Evolutionary conservation across 2,888 invertebrate genomes (phyloP), one percentile per base, ranked within the genome.

Genomic region (Allolobophora icterica): DNA sequence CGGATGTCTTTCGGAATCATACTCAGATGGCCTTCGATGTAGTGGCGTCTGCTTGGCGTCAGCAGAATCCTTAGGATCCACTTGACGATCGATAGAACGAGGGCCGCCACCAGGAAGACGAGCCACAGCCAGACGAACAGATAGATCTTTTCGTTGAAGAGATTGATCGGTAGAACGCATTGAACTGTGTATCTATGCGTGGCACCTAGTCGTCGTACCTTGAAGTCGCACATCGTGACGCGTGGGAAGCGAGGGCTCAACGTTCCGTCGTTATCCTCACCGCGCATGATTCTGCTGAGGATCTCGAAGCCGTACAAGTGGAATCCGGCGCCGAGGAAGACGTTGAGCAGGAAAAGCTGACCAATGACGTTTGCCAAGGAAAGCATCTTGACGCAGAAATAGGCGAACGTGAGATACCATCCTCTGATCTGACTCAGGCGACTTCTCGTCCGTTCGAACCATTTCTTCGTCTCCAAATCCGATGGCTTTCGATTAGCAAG

Each of bases 321-420:
- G 92, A 94, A 95, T 91, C 95, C 94, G 87, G 94, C 94, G 90
- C 96, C 96, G 42, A 96, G 94, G 92, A 96, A 96, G 92, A 95
- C 94, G 93, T 96, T 96, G 89, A 96, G 94, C 91, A 96, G 94
- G 93, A 96, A 95, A 90, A 96, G 94, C 93, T 96, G 96, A n/a
- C 95, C 95, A 34, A 96, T 94, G 89, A 95, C 95, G 93, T 96
- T 96, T 89, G 94, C 93, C 92, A 96, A 94, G 92, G 95, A 95
- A 84, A 96, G 93, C n/a, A 95, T 92, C 93, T 96, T 96, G 92
- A 95, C 94, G 93, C 95, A 94, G 93, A 95, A 94, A 93, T 96
- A 96, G 89, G 96, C 94, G 35, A 95, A 94, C 30, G 95, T 95
- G 83, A 96, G 95, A 93, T 95, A 96, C 92, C 95, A 95, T 71